Evolutionary conservation across 2,797 vertebrate species (phyloP), one percentile per base, ranked within the genome.

Genomic region (Sebastes variabilis): DNA sequence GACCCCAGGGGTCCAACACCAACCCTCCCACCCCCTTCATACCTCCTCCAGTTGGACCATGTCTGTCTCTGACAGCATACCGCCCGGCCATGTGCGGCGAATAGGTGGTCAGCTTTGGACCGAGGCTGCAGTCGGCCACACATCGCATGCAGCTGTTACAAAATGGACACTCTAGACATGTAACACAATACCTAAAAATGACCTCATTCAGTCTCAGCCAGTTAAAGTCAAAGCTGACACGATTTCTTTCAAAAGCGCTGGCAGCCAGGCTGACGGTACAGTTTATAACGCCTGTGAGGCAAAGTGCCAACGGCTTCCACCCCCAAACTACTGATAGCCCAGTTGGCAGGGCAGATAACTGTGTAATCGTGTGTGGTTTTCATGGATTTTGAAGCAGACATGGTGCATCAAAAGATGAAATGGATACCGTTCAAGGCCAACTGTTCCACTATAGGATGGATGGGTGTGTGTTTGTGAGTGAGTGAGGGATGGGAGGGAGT

Each of bases 81-180:
- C 82, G 80, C 72, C 70, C 67, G 16, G 73, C 75, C 75, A 46
- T 84, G 75, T 77, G 80, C 72, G 77, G 52, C 12, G 72, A 79
- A 81, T 66, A 83, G 77, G 85, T 87, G 83, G 86, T 90, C 86
- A 83, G 78, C 80, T 78, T 36, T 74, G 72, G 79, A 82, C 66
- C 70, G 18, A 56, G 82, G 76, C 87, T 81, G 71, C 80, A 87
- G 75, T 77, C 77, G 61, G 77, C 80, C 87, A 89, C 83, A 88
- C 91, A 88, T 90, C 34, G 16, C 77, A 88, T 82, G 92, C 94
- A 95, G 94, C 93, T 95, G 94, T 94, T 93, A 80, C 87, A 86
- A 88, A 91, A 90, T 86, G 84, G 87, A 92, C 88, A 88, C 83
- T 90, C 76, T 73, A 89, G 84, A 88, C 69, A 9, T 86, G 93